These are phyloP conservation scores for Bufotes viridis DNA, from an alignment of 2,797 vertebrate genomes.

Conservation along the genomic window DNA sequence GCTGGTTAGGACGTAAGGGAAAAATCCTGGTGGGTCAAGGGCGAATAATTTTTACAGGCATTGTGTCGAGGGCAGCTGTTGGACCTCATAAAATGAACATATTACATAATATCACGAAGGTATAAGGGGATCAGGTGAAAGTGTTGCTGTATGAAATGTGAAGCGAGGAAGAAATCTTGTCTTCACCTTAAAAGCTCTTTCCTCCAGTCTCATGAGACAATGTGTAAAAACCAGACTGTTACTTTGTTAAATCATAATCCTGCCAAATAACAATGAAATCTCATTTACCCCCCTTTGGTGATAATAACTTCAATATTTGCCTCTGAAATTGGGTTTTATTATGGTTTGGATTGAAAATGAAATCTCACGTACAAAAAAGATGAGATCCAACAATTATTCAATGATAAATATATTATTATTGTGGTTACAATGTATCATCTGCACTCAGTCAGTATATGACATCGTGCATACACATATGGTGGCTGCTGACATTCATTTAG, in stretches of 20 bases:
- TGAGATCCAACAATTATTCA: background rate
- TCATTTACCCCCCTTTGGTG: background rate
- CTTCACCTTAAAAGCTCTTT: background rate
- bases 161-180: slow-evolving; percentile 57
- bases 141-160: slow-evolving; percentile 58
- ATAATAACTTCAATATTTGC: background rate
- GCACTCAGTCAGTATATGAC: background rate
- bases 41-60: background rate
- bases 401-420: too few relatives aligned
- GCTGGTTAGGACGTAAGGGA: too few relatives aligned
- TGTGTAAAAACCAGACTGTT: background rate
- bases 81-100: background rate
- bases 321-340: background rate
- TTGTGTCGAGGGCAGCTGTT: background rate
- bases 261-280: background rate
- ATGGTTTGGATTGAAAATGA: background rate
- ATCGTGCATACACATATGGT: background rate
- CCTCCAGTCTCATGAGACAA: background rate
- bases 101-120: background rate
- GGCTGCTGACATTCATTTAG: background rate
- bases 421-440: background rate
- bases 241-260: background rate
- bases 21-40: background rate
- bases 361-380: background rate
- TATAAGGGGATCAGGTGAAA: background rate